Evolutionary conservation across 2,888 invertebrate species (phyloP), one percentile per base, ranked within the genome.

Genomic region (Barypeithes pellucidus): DNA sequence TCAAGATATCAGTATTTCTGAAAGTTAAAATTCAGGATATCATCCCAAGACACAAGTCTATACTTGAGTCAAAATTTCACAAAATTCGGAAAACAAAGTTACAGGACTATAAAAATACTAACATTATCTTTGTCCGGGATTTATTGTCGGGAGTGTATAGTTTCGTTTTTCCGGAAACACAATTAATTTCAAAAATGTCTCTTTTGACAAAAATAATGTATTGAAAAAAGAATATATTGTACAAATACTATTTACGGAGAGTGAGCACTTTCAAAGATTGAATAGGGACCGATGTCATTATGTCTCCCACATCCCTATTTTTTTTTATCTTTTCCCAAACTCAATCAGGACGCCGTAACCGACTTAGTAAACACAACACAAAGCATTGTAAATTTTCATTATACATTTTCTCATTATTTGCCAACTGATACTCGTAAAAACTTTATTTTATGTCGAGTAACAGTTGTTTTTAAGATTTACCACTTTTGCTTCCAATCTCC

Each of bases 371-470:
- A 41, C 14, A 41, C 41, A 4, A 14, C 41, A 41, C 41, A 4
- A 14, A 41, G 14, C 41, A 41, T 41, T 50, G 22, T 20, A 20
- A 50, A 22, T 50, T 50, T 22, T 20, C 22, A 50, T 50, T 22
- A 11, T 22, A 50, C 50, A 20, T 50, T 22, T 50, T 50, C 20
- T 14, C 22, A 50, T 22, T 50, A 50, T 50, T 50, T 18, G 22
- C 3, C 50, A 12, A 20, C 50, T 20, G 22, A 50, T 2, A 20
- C 50, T 22, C 12, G 22, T 50, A 50, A 50, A 7, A 50, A 12
- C 22, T 20, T 45, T 16, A 45, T 18, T 45, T 22, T 20, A 11
- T 12, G 9, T 4, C 11, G 5, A 20, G 12, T 50, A 50, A 50
- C 20, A 22, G 50, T 22, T 22, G 20, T 22, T 16, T 45, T 45